Conservation (phyloP, 1,140 invertebrate genomes). For the Popillia japonica region DNA sequence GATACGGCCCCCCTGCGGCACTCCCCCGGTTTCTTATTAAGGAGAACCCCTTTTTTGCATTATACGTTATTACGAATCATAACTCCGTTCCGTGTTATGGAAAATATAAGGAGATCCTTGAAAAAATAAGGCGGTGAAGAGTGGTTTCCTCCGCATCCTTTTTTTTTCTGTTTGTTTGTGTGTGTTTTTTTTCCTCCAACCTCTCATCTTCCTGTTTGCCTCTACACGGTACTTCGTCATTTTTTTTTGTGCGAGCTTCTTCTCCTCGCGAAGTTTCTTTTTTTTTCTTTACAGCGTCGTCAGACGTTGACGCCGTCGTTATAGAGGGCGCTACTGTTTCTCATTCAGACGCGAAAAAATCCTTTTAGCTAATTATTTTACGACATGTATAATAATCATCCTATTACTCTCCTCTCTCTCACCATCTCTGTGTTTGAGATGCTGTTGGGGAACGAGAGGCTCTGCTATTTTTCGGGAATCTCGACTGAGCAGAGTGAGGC, state of each 20-base stretch:
- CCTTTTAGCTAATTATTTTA: conserved; percentile 19
- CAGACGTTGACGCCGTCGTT: neutral
- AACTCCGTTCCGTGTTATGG: neutral
- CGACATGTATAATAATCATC: conserved; percentile 14
- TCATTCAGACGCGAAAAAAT: neutral
- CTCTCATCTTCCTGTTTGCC: neutral
- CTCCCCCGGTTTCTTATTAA: neutral
- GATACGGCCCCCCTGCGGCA: neutral
- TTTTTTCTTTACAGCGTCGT: neutral
- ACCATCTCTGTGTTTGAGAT: neutral
- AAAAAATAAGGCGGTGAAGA: neutral
- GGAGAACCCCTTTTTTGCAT: neutral
- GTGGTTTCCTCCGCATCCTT: neutral
- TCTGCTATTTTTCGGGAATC: neutral
- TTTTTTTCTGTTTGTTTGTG: too few species aligned
- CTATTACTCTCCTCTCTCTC: neutral
- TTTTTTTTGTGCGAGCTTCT: neutral
- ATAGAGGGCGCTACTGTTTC: neutral
- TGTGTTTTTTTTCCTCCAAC: neutral
- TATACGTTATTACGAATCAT: neutral
- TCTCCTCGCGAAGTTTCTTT: neutral
- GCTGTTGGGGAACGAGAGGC: neutral
- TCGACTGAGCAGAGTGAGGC: neutral
- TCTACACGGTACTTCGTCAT: neutral
- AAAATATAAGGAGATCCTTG: conserved; percentile 1